These are phyloP conservation scores for Wiebesia pumilae DNA, from an alignment of 1,140 invertebrate species.

Conservation along the genomic window DNA sequence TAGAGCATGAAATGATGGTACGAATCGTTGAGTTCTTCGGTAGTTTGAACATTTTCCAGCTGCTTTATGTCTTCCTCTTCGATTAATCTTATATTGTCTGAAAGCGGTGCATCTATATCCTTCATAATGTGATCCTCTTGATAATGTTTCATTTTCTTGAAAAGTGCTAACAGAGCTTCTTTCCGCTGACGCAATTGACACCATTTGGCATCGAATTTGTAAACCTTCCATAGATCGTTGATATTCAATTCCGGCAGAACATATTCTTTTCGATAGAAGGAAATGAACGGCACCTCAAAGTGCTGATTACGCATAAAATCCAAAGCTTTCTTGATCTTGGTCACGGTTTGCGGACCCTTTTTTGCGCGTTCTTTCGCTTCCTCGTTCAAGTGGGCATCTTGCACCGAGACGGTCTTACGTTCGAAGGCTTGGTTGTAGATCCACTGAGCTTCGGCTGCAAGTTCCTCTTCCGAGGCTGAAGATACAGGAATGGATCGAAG, in stretches of 20 bases:
- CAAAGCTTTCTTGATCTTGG: constrained; percentile 94
- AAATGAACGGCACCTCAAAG: constrained; percentile 98
- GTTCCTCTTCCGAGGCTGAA: constrained; percentile 88
- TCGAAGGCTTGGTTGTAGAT: constrained; percentile 96
- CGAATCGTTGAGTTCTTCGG: constrained; percentile 94
- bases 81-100: constrained; percentile 88
- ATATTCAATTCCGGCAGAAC: constrained; percentile 95
- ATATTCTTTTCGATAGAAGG: constrained; percentile 99
- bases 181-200: constrained; percentile 93
- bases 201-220: constrained; percentile 97
- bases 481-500: constrained; percentile 91
- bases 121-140: constrained; percentile 90
- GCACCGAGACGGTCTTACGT: constrained; percentile 86
- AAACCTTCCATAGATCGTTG: constrained; percentile 98
- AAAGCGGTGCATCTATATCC: constrained; percentile 88
- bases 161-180: constrained; percentile 86
- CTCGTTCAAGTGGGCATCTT: constrained; percentile 78
- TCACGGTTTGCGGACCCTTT: constrained; percentile 81
- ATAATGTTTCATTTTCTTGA: constrained; percentile 95
- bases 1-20: constrained; percentile 96
- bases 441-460: constrained; percentile 97
- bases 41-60: constrained; percentile 86
- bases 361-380: constrained; percentile 77
- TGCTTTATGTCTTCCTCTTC: constrained; percentile 92
- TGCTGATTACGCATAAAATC: constrained; percentile 97